These are phyloP conservation scores for Drosophila arizonae DNA, from an alignment of 1,140 invertebrate genomes.

Conservation along the genomic window DNA sequence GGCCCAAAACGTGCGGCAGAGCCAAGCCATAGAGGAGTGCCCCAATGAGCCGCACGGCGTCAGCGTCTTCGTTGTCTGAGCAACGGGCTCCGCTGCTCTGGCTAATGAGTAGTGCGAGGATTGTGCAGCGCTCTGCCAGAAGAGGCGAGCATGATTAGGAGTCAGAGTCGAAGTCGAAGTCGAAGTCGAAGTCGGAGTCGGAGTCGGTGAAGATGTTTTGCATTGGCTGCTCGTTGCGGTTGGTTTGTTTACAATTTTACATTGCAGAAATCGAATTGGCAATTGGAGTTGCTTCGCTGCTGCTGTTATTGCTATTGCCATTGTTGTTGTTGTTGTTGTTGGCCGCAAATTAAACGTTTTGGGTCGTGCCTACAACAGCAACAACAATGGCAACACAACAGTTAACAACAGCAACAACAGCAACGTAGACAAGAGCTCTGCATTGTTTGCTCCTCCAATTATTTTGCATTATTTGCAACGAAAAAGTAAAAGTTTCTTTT, in stretches of 20 bases:
- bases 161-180: neutral
- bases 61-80: conserved; percentile 14
- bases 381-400: conserved; percentile 32
- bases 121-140: conserved; percentile 15
- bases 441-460: conserved; percentile 44
- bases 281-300: conserved; percentile 29
- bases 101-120: conserved; percentile 31
- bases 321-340: conserved; percentile 20
- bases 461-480: conserved; percentile 48
- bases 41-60: conserved; percentile 14
- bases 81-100: neutral
- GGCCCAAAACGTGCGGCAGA: conserved; percentile 34
- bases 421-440: conserved; percentile 17
- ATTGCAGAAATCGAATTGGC: conserved; percentile 45
- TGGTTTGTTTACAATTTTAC: conserved; percentile 49
- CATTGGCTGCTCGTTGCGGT: conserved; percentile 30
- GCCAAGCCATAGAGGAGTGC: conserved; percentile 29
- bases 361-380: conserved; percentile 38
- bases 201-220: neutral
- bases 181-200: neutral
- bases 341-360: conserved; percentile 52
- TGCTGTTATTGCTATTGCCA: neutral
- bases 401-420: conserved; percentile 16
- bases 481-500: conserved; percentile 54
- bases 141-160: neutral